Evolutionary conservation across 2,797 vertebrate genomes (phyloP).

Genomic region (Pipistrellus pygmaeus): DNA sequence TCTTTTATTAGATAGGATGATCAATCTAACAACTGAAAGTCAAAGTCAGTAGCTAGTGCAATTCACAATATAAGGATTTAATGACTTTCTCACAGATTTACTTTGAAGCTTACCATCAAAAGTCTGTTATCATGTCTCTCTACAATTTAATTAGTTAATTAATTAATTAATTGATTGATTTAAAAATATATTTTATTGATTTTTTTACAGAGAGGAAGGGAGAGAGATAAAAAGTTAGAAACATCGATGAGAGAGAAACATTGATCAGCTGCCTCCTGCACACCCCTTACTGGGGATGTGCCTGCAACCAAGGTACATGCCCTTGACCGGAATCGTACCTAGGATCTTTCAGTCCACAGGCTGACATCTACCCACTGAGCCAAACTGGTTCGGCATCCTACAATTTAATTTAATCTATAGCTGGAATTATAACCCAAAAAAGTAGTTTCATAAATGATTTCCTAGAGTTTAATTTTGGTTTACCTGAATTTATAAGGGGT

Average conservation of each 20-base stretch:
- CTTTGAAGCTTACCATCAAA: neutral
- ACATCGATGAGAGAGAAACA: no score
- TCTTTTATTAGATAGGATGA: neutral
- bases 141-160: neutral
- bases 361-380: no score
- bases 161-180: no score
- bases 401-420: neutral
- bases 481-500: neutral
- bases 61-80: neutral
- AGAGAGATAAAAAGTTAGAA: no score
- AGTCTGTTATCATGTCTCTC: neutral
- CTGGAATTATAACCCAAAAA: neutral
- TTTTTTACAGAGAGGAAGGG: no score
- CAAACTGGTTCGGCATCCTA: neutral
- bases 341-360: no score
- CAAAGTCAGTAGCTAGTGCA: neutral
- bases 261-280: no score
- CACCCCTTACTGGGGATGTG: no score
- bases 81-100: neutral
- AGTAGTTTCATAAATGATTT: constrained; percentile 6
- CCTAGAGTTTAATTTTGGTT: constrained; percentile 47
- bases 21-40: neutral
- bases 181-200: no score
- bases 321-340: no score
- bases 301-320: no score